phyloP scores from a whole-genome alignment of 2,113 vertebrate species.

The Otolemur garnettii region DNA sequence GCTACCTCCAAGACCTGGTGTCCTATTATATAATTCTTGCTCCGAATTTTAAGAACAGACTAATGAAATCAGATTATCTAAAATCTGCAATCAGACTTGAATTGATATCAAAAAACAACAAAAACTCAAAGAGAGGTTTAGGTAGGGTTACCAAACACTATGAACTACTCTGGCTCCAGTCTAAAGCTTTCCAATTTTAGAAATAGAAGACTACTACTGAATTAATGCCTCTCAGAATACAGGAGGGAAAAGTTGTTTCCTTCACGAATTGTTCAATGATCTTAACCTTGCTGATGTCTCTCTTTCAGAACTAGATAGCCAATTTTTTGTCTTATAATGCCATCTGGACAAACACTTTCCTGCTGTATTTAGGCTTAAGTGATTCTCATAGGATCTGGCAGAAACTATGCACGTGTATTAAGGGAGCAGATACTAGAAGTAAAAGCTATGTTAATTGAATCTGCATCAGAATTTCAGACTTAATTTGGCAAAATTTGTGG shows the following conservation, averaged over 20 bases:
- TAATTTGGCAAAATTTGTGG: background rate
- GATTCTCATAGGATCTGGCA: background rate
- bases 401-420: background rate
- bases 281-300: constrained; percentile 5
- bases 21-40: background rate
- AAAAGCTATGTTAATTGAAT: background rate
- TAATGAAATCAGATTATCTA: background rate
- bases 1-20: background rate
- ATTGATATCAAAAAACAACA: background rate
- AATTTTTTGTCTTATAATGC: background rate
- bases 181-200: background rate
- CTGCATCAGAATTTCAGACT: background rate
- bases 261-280: background rate
- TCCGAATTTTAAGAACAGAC: constrained; percentile 39
- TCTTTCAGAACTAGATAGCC: background rate
- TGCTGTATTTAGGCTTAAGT: background rate
- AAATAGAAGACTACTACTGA: background rate
- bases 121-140: background rate
- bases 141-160: background rate
- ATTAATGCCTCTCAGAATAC: constrained; percentile 19
- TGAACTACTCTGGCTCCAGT: background rate
- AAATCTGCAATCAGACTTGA: background rate
- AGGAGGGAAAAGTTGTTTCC: background rate
- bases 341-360: background rate
- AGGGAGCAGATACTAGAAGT: background rate